Evolutionary conservation across 2,113 vertebrate genomes (phyloP), one percentile per base, ranked within the genome.

Genomic region (Hippopotamus amphibius): DNA sequence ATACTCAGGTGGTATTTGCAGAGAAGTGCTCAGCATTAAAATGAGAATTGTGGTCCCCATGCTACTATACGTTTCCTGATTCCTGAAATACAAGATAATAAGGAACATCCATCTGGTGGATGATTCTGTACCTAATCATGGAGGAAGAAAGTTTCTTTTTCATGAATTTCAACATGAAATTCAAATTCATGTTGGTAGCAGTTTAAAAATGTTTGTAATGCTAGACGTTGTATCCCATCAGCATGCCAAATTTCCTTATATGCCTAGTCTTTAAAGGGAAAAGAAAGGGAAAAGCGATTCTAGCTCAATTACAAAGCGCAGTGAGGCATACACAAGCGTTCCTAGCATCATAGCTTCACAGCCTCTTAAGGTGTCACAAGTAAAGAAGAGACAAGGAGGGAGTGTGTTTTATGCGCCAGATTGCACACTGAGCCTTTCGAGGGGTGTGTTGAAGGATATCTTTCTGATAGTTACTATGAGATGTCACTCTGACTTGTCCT

Each of bases 11-110:
- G n/a, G 59, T 92, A n/a, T 96, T 97, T 88, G 48, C 55, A 63
- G 65, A 69, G 24, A 55, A 88, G 19, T 24, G 80, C 50, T 89
- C 90, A 93, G 33, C 19, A 91, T 94, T 95, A 84, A 94, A 95
- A 68, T 95, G 71, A 97, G 93, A 33, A 2, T 76, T 48, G 83
- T 63, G 57, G 0, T 89, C 9, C 8, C 87, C 4, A 0, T 28
- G 66, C 41, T 21, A 12, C 81, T 81, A 11, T 88, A 0, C 81
- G 41, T 82, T 50, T 97, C 83, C 59, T 50, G 65, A 1, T 72
- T 88, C 95, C 76, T 95, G 77, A 80, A 55, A 69, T 96, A 88
- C 4, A 46, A 66, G 92, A 97, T 37, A 8, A 19, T 30, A 53
- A 95, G 43, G 72, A 68, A 2, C 7, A 83, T 90, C 53, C 88